A percentile compares a stretch with the other conserved stretches of the same genome.
These are phyloP conservation scores for Zootoca vivipara DNA, from an alignment of 2,113 vertebrate genomes.

Conservation along the genomic window DNA sequence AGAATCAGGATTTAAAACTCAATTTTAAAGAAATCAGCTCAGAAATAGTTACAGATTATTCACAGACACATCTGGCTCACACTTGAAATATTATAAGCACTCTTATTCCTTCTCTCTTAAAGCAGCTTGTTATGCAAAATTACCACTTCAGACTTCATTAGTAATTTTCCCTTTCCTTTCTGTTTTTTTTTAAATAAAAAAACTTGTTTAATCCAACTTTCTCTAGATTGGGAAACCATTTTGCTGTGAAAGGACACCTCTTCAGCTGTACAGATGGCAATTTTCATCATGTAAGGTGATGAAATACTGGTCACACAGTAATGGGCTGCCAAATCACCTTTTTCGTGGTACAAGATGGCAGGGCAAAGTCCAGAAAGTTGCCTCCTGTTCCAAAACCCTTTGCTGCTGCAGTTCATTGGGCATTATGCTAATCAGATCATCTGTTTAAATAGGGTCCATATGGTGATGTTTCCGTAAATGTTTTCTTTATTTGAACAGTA, in stretches of 20 bases:
- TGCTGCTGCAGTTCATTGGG: constrained; percentile 50
- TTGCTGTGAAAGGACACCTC: constrained; percentile 18
- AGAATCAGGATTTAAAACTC: constrained; percentile 13
- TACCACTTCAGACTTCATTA: constrained; percentile 38
- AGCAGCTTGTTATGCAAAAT: constrained; percentile 39
- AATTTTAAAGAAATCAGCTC: constrained; percentile 38
- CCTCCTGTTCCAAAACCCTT: constrained; percentile 52
- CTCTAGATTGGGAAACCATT: constrained; percentile 1
- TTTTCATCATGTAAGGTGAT: constrained; percentile 1
- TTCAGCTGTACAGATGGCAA: constrained; percentile 13
- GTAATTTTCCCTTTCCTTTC: not conserved
- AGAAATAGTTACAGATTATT: constrained; percentile 29
- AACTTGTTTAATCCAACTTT: constrained; percentile 34
- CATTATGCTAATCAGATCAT: constrained; percentile 67
- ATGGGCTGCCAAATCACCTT: constrained; percentile 45
- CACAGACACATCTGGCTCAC: constrained; percentile 5
- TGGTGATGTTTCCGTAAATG: constrained; percentile 65
- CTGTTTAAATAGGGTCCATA: constrained; percentile 64
- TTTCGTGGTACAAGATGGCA: constrained; percentile 38
- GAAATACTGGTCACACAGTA: accelerated
- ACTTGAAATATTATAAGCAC: constrained; percentile 24
- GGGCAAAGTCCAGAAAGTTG: constrained; percentile 58
- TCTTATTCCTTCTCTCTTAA: constrained; percentile 24
- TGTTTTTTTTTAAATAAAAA: not conserved
- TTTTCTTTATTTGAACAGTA: constrained; percentile 67